Evolutionary conservation across 2,888 invertebrate genomes (phyloP).

Genomic region (Gandaritis pyraliata): DNA sequence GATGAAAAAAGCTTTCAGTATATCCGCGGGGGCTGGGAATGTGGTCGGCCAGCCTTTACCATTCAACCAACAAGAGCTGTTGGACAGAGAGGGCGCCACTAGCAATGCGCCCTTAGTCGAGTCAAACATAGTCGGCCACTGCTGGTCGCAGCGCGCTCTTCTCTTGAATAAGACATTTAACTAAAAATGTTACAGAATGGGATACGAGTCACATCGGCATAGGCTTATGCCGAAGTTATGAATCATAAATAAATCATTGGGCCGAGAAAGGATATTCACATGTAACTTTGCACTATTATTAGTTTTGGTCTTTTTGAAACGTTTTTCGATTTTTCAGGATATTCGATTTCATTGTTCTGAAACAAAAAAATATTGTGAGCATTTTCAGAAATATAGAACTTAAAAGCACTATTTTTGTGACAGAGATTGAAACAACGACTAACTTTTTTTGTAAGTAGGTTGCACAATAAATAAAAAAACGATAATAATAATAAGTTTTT

Average conservation of each 20-base stretch:
- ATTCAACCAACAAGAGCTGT: constrained; percentile 92
- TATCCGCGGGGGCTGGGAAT: constrained; percentile 88
- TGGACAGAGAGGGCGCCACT: constrained; percentile 91
- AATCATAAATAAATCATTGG: constrained; percentile 7
- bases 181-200: constrained; percentile 17
- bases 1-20: constrained; percentile 90
- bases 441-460: too few species aligned
- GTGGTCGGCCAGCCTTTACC: constrained; percentile 86
- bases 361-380: not conserved
- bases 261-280: constrained; percentile 50
- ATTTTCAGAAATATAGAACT: constrained; percentile 5
- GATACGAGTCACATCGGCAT: constrained; percentile 22
- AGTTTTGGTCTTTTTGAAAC: constrained; percentile 32
- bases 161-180: constrained; percentile 80
- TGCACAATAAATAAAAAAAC: too few species aligned
- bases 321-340: constrained; percentile 37
- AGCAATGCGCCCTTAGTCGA: constrained; percentile 88
- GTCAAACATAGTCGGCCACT: constrained; percentile 85
- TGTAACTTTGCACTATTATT: constrained; percentile 45
- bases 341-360: not conserved
- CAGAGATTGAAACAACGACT: too few species aligned
- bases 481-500: too few species aligned
- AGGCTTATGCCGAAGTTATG: constrained; percentile 58
- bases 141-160: constrained; percentile 71
- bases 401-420: too few species aligned